Percentiles rank a stretch among this genome's conserved stretches.
These are phyloP conservation scores for Osmerus eperlanus DNA, from an alignment of 2,113 vertebrate species.

Conservation along the genomic window DNA sequence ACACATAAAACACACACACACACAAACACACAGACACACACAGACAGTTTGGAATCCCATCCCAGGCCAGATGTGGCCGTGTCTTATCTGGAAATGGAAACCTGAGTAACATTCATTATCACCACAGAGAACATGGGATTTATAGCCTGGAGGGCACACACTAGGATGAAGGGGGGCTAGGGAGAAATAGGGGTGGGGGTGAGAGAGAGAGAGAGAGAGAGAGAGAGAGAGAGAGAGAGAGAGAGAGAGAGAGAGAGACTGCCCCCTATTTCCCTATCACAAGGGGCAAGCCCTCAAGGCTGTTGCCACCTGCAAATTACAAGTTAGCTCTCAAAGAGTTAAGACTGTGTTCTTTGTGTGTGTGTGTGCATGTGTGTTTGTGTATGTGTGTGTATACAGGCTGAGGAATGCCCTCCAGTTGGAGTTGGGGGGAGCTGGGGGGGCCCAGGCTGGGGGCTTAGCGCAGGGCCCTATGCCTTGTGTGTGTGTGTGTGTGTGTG, in stretches of 20 bases:
- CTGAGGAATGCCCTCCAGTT: constrained; percentile 63
- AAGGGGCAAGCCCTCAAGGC: constrained; percentile 41
- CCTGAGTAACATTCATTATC: constrained; percentile 22
- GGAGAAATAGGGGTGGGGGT: constrained; percentile 1
- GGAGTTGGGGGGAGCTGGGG: constrained; percentile 34
- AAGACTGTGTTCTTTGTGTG: constrained; percentile 69
- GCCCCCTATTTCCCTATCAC: constrained; percentile 36
- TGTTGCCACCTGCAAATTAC: constrained; percentile 75
- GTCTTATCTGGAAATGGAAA: constrained; percentile 13
- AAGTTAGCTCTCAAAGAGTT: constrained; percentile 65
- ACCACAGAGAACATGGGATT: constrained; percentile 25
- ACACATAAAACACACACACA: constrained; percentile 1
- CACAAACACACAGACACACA: background rate
- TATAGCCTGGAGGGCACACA: constrained; percentile 24
- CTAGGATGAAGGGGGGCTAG: background rate
- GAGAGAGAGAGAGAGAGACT: background rate
- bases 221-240: background rate
- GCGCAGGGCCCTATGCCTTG: constrained; percentile 47
- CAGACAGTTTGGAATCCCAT: background rate
- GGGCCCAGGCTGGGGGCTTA: constrained; percentile 62
- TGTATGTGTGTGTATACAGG: constrained; percentile 40
- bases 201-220: constrained; percentile 17
- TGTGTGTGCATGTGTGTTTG: constrained; percentile 46
- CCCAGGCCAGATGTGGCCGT: constrained; percentile 8
- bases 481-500: constrained; percentile 21